Conservation (phyloP, 2,797 vertebrate genomes). For the Halcyon smyrnensis region DNA sequence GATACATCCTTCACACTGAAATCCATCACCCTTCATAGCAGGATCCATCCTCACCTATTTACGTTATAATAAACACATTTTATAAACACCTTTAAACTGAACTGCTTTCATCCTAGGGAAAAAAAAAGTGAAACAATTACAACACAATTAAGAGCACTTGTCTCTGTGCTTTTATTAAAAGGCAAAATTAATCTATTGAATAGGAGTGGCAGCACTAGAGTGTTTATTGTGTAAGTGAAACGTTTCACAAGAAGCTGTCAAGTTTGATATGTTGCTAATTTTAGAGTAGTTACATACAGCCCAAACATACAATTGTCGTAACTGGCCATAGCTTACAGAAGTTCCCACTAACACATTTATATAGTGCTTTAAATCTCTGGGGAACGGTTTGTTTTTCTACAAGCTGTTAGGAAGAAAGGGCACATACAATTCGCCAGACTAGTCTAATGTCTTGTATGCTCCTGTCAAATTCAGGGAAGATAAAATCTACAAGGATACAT, state of each 20-base stretch:
- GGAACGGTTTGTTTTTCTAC: neutral
- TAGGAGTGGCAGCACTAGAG: neutral
- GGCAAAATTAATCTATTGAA: neutral
- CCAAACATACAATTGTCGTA: neutral
- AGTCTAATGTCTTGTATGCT: neutral
- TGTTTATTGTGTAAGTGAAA: neutral
- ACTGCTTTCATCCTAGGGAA: neutral
- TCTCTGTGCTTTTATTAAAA: neutral
- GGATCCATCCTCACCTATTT: neutral
- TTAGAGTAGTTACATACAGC: neutral
- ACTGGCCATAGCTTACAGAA: neutral
- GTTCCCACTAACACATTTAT: neutral
- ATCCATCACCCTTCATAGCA: neutral
- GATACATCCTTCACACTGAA: neutral
- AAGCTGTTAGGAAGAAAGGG: neutral
- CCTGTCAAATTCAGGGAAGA: slow-evolving; percentile 28
- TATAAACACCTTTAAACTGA: neutral
- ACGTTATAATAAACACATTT: neutral
- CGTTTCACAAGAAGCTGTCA: neutral
- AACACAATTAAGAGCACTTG: neutral
- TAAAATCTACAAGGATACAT: slow-evolving; percentile 56
- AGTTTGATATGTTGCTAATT: neutral
- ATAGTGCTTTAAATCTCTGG: neutral
- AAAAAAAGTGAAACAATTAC: neutral
- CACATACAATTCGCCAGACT: neutral